Base-by-base conservation (phyloP, 2,888 invertebrate genomes). In the Conistra vaccinii region DNA sequence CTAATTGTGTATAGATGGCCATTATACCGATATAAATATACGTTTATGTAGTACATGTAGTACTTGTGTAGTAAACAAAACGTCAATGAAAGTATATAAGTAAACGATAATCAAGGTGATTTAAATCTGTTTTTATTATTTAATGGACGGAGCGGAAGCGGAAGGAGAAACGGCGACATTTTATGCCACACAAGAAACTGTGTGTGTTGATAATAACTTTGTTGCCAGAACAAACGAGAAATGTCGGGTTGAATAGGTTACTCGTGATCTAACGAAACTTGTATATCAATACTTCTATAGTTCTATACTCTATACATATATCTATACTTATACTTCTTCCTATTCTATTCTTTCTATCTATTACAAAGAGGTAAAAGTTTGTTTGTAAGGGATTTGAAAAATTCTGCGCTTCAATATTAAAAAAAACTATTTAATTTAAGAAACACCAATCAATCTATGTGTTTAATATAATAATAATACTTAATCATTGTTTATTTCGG, bases 131-230 rank as follows among this genome's bases (percentile, higher is more conserved):
- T 70, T 74, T 81, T 80, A 81, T 81, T 75, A 80, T 83, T 80
- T 84, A 80, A 88, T 81, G 83, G 81, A 67, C 74, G 77, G 69
- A 60, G 60, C 89, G 89, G 89, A 89, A 89, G 88, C 86, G 89
- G 89, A 89, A 85, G 83, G 48, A 81, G 76, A 67, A 29, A 70
- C 35, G 35, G 69, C 42, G 67, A 73, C 74, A 80, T 79, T 79
- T 76, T 73, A 74, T 80, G 60, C 70, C 23, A 62, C 74, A 61
- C 32, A 32, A 63, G 63, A 76, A 55, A 68, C 69, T 45, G 60
- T 57, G 35, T 35, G 6, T 42, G 61, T 73, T 57, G 58, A n/a
- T 23, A n/a, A 66, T 66, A 51, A 32, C 53, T 60, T 68, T 32
- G 39, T 45, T 32, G 35, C 12, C 42, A 79, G 57, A 74, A 62